A percentile compares a stretch with the other conserved stretches of the same genome.
Conservation (phyloP, 2,113 vertebrate species). For the Nycticorax nycticorax region DNA sequence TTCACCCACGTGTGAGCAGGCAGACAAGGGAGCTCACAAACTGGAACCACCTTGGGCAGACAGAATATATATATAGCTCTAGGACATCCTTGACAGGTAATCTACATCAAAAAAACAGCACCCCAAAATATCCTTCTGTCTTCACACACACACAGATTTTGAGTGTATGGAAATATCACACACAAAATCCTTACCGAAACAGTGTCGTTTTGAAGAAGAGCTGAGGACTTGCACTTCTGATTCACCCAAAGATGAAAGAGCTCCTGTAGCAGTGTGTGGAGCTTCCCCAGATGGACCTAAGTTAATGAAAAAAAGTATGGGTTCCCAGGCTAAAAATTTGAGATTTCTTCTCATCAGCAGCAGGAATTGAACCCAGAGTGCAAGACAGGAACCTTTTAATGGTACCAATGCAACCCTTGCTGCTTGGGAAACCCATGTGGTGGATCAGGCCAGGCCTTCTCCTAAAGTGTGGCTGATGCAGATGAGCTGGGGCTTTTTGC, state of each 20-base stretch:
- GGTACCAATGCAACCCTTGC: neutral
- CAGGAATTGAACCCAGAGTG: neutral
- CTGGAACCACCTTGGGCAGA: neutral
- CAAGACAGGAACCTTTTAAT: neutral
- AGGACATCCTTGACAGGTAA: neutral
- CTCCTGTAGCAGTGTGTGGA: neutral
- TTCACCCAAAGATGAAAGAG: neutral
- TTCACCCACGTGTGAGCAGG: neutral
- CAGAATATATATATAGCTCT: neutral
- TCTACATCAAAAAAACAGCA: neutral
- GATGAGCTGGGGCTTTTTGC: neutral
- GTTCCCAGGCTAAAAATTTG: neutral
- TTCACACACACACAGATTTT: neutral
- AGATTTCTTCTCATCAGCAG: neutral
- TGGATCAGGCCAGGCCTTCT: neutral
- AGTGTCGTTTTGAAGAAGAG: neutral
- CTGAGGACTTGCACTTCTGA: neutral
- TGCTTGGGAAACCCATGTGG: neutral
- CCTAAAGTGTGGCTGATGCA: accelerated
- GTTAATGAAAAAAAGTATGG: neutral
- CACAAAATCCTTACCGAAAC: neutral
- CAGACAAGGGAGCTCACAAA: neutral
- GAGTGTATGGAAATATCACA: neutral
- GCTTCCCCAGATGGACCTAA: neutral
- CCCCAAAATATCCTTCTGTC: neutral